These are phyloP conservation scores for Galeruca laticollis DNA, from an alignment of 2,888 invertebrate genomes.

Conservation along the genomic window DNA sequence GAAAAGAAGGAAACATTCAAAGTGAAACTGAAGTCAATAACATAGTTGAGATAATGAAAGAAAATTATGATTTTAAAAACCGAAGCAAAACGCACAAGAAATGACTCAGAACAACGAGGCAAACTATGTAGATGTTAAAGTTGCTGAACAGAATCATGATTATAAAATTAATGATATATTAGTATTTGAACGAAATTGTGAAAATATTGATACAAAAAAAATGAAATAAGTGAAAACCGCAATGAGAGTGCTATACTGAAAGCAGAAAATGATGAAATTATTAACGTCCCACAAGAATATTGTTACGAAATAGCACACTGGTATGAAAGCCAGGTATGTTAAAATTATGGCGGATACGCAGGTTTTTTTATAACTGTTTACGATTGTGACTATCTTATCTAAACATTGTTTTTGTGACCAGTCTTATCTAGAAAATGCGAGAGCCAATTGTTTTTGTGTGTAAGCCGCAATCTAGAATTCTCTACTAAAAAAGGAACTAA, in stretches of 20 bases:
- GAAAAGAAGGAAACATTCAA: background rate
- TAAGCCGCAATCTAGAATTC: no score
- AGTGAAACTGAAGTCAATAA: background rate
- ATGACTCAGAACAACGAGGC: background rate
- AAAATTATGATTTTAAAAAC: conserved; percentile 1
- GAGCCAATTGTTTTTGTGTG: no score
- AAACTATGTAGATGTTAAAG: background rate
- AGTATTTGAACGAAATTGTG: background rate
- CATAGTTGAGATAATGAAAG: background rate
- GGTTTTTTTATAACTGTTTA: no score
- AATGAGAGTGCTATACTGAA: background rate
- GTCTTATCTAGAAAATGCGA: no score
- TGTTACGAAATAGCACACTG: background rate
- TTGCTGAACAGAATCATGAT: background rate
- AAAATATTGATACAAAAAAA: background rate
- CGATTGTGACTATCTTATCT: no score
- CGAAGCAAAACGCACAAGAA: background rate
- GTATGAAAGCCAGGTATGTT: no score
- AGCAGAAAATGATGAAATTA: conserved; percentile 2
- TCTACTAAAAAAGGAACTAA: no score
- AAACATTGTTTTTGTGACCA: no score
- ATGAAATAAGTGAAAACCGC: conserved; percentile 1
- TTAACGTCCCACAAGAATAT: background rate
- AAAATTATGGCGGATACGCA: no score
- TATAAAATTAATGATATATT: background rate